Evolutionary conservation across 2,888 invertebrate species (phyloP), one percentile per base, ranked within the genome.

Genomic region (Adela reaumurella): DNA sequence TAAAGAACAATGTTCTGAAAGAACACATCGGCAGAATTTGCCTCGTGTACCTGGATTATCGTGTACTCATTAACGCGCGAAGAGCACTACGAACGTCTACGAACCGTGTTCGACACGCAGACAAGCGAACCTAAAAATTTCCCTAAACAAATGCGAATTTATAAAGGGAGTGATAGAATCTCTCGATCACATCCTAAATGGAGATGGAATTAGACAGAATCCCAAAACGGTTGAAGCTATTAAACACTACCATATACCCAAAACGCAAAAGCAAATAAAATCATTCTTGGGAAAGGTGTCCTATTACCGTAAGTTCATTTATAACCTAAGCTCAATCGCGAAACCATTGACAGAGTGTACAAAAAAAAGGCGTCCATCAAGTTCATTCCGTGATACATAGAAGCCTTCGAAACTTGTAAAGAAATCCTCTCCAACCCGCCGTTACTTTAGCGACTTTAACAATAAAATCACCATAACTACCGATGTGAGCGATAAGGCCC

Each of bases 171-270:
- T 17, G 17, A 3, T 44, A 5, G 19, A 17, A 17, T 44, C 11
- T 17, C 17, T 44, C 3, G 44, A 18, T 11, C 19, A 44, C 17
- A 17, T 44, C 11, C 18, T 44, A 3, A 17, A 17, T 5, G 18
- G 53, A 16, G 55, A 56, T 1, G 59, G 54, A 14, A 51, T 57
- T 11, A 55, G 51, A 48, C 59, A 59, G 14, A 55, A 59, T 45
- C 56, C 57, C 1, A 17, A 49, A 4, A 59, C 55, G 53, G 54
- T 56, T 10, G 17, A 48, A 20, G 49, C 47, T 8, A 58, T 58
- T 10, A 35, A 51, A 24, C 54, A 57, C 6, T 44, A 56, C 11
- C 55, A 53, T 20, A 14, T 56, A 17, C 56, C 57, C 8, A 50
- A 49, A 20, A 55, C 52, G 3, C 17, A 46, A 17, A 57, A 54